Conservation (phyloP, 2,888 invertebrate species). For the Eupithecia exiguata region DNA sequence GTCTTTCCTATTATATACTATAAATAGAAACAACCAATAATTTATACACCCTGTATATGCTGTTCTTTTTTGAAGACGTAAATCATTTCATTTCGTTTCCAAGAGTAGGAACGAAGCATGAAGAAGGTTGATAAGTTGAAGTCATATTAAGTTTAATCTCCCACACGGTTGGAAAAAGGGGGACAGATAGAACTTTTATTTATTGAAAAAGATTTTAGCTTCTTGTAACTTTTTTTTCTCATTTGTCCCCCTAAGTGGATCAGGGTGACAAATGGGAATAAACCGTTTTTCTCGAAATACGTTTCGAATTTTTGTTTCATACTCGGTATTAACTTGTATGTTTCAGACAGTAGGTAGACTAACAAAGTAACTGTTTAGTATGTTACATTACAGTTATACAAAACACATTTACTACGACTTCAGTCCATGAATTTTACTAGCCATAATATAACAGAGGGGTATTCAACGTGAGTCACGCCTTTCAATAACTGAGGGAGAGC, state of each 20-base stretch:
- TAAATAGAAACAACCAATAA: too few species aligned
- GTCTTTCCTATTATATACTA: too few species aligned
- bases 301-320: neutral
- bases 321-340: neutral
- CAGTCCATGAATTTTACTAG: slow-evolving; percentile 32
- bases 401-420: neutral
- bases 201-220: too few species aligned
- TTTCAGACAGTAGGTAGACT: neutral
- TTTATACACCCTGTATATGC: too few species aligned
- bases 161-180: too few species aligned
- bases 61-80: neutral
- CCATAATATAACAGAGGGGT: slow-evolving; percentile 24
- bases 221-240: too few species aligned
- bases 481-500: slow-evolving; percentile 10
- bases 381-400: neutral
- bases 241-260: too few species aligned
- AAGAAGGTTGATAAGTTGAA: neutral
- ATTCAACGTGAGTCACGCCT: slow-evolving; percentile 42
- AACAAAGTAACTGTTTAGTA: neutral
- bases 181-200: too few species aligned
- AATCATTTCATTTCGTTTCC: neutral
- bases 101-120: neutral
- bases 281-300: neutral
- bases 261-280: too few species aligned
- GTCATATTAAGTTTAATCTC: too few species aligned